Conservation (phyloP, 2,888 invertebrate species). For the Thera britannica region DNA sequence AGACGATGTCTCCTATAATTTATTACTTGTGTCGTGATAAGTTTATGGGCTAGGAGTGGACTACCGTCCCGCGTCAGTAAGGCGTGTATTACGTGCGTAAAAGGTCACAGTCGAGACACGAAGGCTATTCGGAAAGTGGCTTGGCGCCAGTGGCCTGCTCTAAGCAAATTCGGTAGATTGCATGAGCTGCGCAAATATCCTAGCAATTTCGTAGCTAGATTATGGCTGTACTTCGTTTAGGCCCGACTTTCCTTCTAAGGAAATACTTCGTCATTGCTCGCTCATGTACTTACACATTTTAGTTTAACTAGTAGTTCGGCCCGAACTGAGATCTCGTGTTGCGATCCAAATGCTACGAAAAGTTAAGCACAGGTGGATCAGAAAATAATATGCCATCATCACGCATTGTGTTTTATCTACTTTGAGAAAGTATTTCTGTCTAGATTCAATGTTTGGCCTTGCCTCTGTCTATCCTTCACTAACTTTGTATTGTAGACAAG, state of each 20-base stretch:
- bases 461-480: no score
- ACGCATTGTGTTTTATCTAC: no score
- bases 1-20: slow-evolving; percentile 31
- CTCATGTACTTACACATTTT: background rate
- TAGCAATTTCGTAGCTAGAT: slow-evolving; percentile 24
- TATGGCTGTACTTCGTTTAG: slow-evolving; percentile 16
- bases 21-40: slow-evolving; percentile 53
- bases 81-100: slow-evolving; percentile 71
- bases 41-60: slow-evolving; percentile 65
- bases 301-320: background rate
- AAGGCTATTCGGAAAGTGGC: slow-evolving; percentile 83
- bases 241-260: slow-evolving; percentile 14
- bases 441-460: no score
- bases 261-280: slow-evolving; percentile 2
- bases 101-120: slow-evolving; percentile 82
- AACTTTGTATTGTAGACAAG: no score
- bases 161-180: slow-evolving; percentile 77
- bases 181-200: slow-evolving; percentile 36
- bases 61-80: slow-evolving; percentile 51
- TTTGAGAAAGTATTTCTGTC: no score
- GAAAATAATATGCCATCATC: no score
- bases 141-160: slow-evolving; percentile 72
- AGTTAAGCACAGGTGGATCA: no score
- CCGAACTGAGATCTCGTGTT: no score
- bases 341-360: no score